Conservation (phyloP, 2,113 vertebrate genomes). For the Trogon melanurus region DNA sequence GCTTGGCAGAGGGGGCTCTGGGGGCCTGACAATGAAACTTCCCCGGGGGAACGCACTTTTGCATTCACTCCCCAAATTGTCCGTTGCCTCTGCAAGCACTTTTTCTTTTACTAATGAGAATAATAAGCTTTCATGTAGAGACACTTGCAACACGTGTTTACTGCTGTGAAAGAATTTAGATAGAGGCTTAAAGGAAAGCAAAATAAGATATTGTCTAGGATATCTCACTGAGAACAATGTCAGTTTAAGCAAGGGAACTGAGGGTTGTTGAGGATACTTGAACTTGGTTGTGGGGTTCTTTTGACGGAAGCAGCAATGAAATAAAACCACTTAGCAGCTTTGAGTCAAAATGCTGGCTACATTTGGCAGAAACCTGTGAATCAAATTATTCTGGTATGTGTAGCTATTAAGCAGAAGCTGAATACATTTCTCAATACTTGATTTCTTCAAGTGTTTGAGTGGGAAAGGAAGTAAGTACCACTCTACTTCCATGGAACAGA, state of each 20-base stretch:
- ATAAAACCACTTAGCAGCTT: conserved; percentile 44
- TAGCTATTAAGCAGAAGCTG: conserved; percentile 51
- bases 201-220: conserved; percentile 47
- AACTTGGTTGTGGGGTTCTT: conserved; percentile 49
- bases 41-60: conserved; percentile 16
- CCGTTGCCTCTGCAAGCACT: conserved; percentile 54
- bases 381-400: conserved; percentile 41
- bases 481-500: background rate
- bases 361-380: conserved; percentile 44
- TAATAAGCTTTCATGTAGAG: conserved; percentile 56
- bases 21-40: conserved; percentile 37
- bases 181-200: conserved; percentile 38
- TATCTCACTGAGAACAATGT: conserved; percentile 53
- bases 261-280: conserved; percentile 36
- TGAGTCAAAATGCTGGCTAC: conserved; percentile 46
- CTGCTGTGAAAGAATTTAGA: conserved; percentile 35
- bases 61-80: conserved; percentile 25
- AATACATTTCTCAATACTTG: conserved; percentile 30
- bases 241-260: conserved; percentile 45
- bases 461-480: conserved; percentile 11
- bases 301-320: conserved; percentile 43
- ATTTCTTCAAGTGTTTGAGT: conserved; percentile 53
- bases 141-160: conserved; percentile 46
- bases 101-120: conserved; percentile 64
- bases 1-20: background rate